phyloP scores from a whole-genome alignment of 1,140 invertebrate genomes.

The Dreissena polymorpha region DNA sequence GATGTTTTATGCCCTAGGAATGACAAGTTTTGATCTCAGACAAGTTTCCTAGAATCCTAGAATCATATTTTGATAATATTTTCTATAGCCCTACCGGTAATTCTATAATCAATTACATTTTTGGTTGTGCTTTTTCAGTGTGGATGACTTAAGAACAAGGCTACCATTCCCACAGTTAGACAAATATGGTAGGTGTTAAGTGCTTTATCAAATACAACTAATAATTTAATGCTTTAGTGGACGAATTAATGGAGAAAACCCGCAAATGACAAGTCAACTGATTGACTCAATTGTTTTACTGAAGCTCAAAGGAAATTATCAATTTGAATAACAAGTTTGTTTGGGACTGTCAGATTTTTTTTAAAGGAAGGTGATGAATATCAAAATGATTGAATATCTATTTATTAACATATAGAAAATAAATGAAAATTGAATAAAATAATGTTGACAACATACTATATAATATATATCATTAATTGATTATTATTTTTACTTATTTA shows the following conservation, averaged over 20 bases:
- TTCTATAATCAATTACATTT: not conserved
- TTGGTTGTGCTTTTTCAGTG: constrained; percentile 42
- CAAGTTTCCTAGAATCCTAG: too few relatives aligned
- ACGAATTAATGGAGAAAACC: not conserved
- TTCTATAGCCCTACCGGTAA: not conserved
- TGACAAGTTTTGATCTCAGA: not conserved
- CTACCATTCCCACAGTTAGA: constrained; percentile 73
- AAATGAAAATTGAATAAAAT: too few relatives aligned
- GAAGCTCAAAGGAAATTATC: not conserved
- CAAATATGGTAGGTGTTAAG: constrained; percentile 69
- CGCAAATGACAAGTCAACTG: too few relatives aligned
- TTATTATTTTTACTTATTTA: too few relatives aligned
- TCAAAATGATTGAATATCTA: not conserved
- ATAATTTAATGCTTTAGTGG: not conserved
- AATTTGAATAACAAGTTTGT: not conserved
- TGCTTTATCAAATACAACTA: too few relatives aligned
- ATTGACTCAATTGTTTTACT: not conserved
- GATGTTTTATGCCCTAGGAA: too few relatives aligned
- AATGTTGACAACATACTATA: too few relatives aligned
- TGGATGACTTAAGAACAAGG: constrained; percentile 67
- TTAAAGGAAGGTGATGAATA: not conserved
- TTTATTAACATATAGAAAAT: not conserved
- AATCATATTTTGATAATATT: not conserved
- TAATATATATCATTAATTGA: too few relatives aligned
- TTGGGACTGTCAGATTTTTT: not conserved